Evolutionary conservation across 2,113 vertebrate species (phyloP), one percentile per base, ranked within the genome.

Genomic region (Picathartes gymnocephalus): DNA sequence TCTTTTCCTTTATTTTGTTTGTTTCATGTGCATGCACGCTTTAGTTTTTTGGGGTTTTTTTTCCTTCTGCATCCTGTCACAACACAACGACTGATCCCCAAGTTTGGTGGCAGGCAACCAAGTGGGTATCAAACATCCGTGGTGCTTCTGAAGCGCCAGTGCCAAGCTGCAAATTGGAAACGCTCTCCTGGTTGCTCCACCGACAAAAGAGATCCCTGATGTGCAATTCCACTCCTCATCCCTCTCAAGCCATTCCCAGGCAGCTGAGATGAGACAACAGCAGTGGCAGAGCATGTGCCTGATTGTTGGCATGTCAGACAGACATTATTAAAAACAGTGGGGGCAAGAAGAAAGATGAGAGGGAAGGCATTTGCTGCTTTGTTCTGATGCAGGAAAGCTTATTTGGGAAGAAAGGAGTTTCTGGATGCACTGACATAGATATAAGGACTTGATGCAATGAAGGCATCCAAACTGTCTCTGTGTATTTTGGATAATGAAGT

Each of bases 111-210:
- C 87, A 92, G 64, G 51, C 44, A 83, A 95, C 90, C 83, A 61
- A 97, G 79, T 21, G 53, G 23, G 51, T 85, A 92, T 93, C 94
- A 97, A 95, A 95, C 79, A 71, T 94, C 73, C 4, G 0, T 62
- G 88, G 58, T 35, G 65, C 77, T 97, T 97, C 96, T 92, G 95
- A 97, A 96, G 88, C 64, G 18, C 22, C 47, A 58, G 92, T 58
- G 53, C 90, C 83, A 93, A 97, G 90, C 95, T 96, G 95, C 95
- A 98, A 97, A 98, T 96, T 98, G 95, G 94, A 97, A 97, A 96
- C 3, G 69, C 53, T 21, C 90, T 96, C 94, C 89, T 96, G 93
- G 93, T 81, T 92, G 33, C 74, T 64, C 42, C 54, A 17, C 51
- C 51, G 31, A 97, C 95, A 97, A 96, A 97, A 87, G 81, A 93